Evolutionary conservation across 2,113 vertebrate genomes (phyloP).

Genomic region (Neomonachus schauinslandi): DNA sequence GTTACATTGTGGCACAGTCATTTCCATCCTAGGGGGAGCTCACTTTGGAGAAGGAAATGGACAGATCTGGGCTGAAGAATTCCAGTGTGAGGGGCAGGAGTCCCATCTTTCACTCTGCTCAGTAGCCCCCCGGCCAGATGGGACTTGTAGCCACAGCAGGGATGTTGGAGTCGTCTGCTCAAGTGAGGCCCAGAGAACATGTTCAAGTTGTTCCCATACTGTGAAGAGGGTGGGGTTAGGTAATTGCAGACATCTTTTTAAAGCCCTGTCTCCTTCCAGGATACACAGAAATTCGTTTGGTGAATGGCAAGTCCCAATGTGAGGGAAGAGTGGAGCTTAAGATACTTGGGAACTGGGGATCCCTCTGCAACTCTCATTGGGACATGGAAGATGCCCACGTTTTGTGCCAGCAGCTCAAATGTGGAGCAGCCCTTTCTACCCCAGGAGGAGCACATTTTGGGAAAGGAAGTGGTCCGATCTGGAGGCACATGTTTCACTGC

Average conservation of each 20-base stretch:
- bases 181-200: constrained; percentile 79
- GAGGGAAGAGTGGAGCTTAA: constrained; percentile 78
- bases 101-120: constrained; percentile 80
- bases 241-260: neutral
- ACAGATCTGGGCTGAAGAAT: constrained; percentile 84
- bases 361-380: constrained; percentile 76
- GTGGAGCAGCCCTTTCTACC: constrained; percentile 65
- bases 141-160: constrained; percentile 71
- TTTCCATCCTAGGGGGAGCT: constrained; percentile 68
- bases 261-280: constrained; percentile 65
- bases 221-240: neutral
- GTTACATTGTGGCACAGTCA: constrained; percentile 82
- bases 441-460: constrained; percentile 64
- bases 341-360: constrained; percentile 59
- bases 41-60: constrained; percentile 72
- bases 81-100: constrained; percentile 83
- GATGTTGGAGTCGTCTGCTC: constrained; percentile 83
- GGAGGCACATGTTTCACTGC: constrained; percentile 77
- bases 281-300: constrained; percentile 62
- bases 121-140: constrained; percentile 25
- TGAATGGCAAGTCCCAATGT: constrained; percentile 4
- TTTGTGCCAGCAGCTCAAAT: constrained; percentile 77
- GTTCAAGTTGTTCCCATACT: neutral
- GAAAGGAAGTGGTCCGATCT: neutral
- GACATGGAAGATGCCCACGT: constrained; percentile 65